phyloP scores from a whole-genome alignment of 2,888 invertebrate genomes.

The Lycocerus yunnanus region DNA sequence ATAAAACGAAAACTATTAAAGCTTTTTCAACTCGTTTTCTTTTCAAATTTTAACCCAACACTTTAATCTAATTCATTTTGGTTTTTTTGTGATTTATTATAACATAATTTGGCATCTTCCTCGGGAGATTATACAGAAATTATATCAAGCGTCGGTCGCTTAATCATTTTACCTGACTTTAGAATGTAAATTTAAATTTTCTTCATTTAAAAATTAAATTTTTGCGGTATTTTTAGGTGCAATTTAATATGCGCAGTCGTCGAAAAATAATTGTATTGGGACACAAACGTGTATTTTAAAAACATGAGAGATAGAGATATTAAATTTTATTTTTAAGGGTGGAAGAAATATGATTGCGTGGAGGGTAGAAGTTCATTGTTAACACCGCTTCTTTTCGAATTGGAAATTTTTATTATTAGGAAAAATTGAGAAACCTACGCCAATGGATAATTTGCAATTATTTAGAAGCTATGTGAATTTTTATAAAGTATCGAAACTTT shows the following conservation, averaged over 20 bases:
- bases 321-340: background rate
- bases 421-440: background rate
- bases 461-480: background rate
- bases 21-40: background rate
- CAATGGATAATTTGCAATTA: background rate
- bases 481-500: background rate
- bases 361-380: background rate
- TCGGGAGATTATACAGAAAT: background rate
- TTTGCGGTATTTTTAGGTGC: background rate
- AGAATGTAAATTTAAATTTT: slow-evolving; percentile 8
- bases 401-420: background rate
- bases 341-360: background rate
- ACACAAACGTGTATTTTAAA: background rate
- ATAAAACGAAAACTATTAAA: background rate
- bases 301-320: background rate
- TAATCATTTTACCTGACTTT: slow-evolving; percentile 13
- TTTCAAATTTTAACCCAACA: background rate
- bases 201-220: background rate
- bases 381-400: background rate
- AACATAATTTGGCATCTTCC: slow-evolving; percentile 6
- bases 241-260: background rate
- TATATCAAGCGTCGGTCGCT: background rate
- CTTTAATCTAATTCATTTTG: slow-evolving; percentile 6
- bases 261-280: background rate
- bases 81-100: background rate